Base-by-base conservation (phyloP, 1,140 invertebrate species). In the Vollenhovia emeryi region DNA sequence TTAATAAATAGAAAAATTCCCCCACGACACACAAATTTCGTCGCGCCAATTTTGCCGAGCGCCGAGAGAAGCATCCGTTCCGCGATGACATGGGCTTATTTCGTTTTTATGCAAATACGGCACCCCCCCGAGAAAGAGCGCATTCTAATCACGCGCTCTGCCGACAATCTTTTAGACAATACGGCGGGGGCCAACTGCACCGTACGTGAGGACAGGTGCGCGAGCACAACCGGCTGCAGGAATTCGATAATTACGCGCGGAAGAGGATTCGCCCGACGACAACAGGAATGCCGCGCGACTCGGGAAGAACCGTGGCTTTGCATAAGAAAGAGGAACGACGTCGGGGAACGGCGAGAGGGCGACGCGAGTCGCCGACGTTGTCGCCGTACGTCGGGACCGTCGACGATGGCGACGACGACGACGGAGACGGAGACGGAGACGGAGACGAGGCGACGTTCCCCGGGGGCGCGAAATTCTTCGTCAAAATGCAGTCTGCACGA, bases 241-340 rank as follows among this genome's bases (percentile, higher is more conserved):
- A 92, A 91, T 92, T 86, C 86, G 89, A 89, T 92, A 92, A 92
- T 91, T 92, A 84, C 90, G 62, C 87, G 52, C 40, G 86, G 62
- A 73, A 21, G 36, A 76, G 60, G 79, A 89, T 62, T 45, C 33
- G 75, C 40, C 59, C 50, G 68, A 79, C 84, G 50, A 71, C 83
- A 79, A 21, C 68, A 66, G 48, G 64, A 62, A 24, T 88, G 74
- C 33, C 85, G 30, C 33, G 27, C 69, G 80, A 80, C 33, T 59
- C 55, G 40, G 64, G 76, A 83, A 64, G 60, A 48, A 55, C 64
- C 59, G 60, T 80, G 18, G 68, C 60, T 80, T 75, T 71, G 60
- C 6, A 27, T 88, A 69, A 50, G 57, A 87, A 87, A 33, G 86
- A 74, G 57, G 76, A 60, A 75, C 45, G 27, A 60, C 50, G 50